Evolutionary conservation across 2,113 vertebrate genomes (phyloP).

Genomic region (Struthio camelus): DNA sequence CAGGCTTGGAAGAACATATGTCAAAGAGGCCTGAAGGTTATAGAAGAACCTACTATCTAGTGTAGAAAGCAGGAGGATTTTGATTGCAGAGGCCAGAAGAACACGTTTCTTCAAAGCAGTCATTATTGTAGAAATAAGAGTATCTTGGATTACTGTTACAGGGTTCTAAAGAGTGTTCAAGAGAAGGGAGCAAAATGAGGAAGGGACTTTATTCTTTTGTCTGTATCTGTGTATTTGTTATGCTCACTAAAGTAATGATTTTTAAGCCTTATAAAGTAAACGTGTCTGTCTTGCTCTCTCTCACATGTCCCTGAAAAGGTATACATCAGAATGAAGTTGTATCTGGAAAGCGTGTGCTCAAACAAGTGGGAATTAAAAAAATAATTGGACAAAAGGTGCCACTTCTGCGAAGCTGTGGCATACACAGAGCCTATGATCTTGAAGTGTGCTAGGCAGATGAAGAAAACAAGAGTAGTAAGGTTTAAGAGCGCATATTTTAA

Average conservation of each 20-base stretch:
- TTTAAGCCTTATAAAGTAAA: background rate
- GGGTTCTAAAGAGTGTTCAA: background rate
- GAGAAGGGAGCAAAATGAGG: background rate
- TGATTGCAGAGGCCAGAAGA: background rate
- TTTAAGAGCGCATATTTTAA: background rate
- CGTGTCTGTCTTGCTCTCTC: background rate
- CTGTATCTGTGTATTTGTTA: background rate
- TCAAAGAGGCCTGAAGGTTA: background rate
- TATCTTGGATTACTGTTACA: background rate
- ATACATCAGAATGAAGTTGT: background rate
- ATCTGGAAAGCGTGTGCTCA: background rate
- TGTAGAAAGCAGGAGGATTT: background rate
- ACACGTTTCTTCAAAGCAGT: background rate
- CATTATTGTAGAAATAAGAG: background rate
- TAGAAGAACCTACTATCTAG: background rate
- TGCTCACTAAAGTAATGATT: background rate
- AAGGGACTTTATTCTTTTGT: background rate
- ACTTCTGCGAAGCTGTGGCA: background rate
- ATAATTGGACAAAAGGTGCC: background rate
- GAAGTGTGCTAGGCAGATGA: background rate
- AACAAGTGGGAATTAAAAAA: background rate
- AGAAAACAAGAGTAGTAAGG: background rate
- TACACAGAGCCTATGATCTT: background rate
- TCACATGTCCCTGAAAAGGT: background rate
- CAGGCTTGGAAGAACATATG: fast-evolving